phyloP scores from a whole-genome alignment of 2,797 vertebrate genomes.

The Poeciliopsis turneri region DNA sequence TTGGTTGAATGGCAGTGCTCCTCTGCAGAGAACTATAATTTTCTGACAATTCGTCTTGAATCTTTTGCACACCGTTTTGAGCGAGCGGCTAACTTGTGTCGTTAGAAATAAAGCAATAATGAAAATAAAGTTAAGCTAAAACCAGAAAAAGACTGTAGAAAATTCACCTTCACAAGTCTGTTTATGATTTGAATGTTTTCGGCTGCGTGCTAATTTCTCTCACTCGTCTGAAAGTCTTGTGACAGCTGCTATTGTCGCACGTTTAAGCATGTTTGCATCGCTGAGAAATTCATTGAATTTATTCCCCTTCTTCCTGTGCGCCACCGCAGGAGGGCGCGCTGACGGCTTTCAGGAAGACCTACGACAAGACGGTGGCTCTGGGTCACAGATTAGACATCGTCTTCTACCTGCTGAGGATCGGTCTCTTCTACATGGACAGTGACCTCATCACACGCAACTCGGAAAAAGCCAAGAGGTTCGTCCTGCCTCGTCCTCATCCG shows the following conservation, averaged over 20 bases:
- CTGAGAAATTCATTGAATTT: not conserved
- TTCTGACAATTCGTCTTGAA: too few species aligned
- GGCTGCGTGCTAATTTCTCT: not conserved
- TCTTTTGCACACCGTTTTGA: too few species aligned
- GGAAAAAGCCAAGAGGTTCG: conserved; percentile 96
- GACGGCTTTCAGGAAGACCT: conserved; percentile 96
- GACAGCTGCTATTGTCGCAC: not conserved
- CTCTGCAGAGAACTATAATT: too few species aligned
- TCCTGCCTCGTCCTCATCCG: not conserved
- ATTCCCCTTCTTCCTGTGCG: not conserved
- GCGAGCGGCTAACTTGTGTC: not conserved
- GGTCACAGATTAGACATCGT: conserved; percentile 96
- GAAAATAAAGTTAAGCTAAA: not conserved
- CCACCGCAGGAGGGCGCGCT: conserved; percentile 89
- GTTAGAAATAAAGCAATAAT: not conserved
- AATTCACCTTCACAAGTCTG: not conserved
- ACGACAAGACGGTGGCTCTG: conserved; percentile 96
- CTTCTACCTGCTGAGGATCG: conserved; percentile 96
- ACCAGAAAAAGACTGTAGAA: not conserved
- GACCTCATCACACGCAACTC: conserved; percentile 98
- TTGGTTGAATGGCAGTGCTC: too few species aligned
- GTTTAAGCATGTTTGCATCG: not conserved
- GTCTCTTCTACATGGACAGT: conserved; percentile 98
- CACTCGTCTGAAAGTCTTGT: not conserved
- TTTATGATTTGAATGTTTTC: not conserved